Base-by-base conservation (phyloP, 2,888 invertebrate genomes). In the Macrophya alboannulata region DNA sequence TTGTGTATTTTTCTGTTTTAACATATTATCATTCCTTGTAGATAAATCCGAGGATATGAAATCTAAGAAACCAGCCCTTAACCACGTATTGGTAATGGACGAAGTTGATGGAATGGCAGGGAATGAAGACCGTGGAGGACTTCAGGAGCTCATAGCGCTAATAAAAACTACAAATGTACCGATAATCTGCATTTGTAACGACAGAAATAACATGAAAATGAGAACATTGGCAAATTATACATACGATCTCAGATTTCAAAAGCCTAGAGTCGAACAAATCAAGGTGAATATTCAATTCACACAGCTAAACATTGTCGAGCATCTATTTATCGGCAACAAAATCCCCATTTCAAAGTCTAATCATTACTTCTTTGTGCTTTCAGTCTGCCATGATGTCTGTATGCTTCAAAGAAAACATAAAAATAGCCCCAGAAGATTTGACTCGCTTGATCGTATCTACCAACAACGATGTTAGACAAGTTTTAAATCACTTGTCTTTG, bases 61-160 rank as follows among this genome's bases (percentile, higher is more conserved):
- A 5, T 85, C 88, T 17, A 84, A 84, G 21, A 92, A 91, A 84
- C 87, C 90, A 43, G 87, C 90, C 6, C 86, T 71, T 88, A 98
- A 98, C 90, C 98, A 98, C 91, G 98, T 98, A 17, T 94, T 99
- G 9, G 95, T 99, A n/a, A 99, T 99, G 99, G 99, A 99, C 92
- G 99, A 99, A 95, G 99, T 99, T 0, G 99, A 99, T 92, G 99
- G 99, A 10, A 99, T 99, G 99, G 98, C 99, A 0, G 99, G 99
- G 4, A 99, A 99, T 93, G 99, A 99, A 94, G 99, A 99, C 94
- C 96, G 99, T 89, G 99, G 99, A 37, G 99, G 99, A 68, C 96
- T 99, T 82, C 97, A 98, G 94, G 99, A 99, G 94, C 94, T 99
- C 72, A 99, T 99, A 86, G 94, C 95, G 12, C 95, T 99, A 31